Evolutionary conservation across 2,888 invertebrate species (phyloP).

Genomic region (Melipona beecheii): DNA sequence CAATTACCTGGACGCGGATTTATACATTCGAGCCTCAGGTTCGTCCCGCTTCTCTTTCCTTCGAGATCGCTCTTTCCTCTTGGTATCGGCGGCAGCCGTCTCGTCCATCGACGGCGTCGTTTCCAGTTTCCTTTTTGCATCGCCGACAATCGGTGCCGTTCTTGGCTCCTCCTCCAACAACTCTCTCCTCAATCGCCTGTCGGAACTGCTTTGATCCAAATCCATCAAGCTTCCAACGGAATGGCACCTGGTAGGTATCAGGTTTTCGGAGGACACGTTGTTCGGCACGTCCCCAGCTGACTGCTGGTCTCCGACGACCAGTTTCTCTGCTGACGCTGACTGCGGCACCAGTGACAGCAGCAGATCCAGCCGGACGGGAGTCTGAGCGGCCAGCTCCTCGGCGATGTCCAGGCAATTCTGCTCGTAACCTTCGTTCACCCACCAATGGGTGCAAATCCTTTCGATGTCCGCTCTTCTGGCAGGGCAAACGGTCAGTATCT

Average conservation of each 20-base stretch:
- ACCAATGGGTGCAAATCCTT: slow-evolving; percentile 98
- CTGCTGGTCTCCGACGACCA: slow-evolving; percentile 87
- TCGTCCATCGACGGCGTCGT: slow-evolving; percentile 90
- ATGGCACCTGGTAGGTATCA: slow-evolving; percentile 84
- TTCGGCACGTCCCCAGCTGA: slow-evolving; percentile 74
- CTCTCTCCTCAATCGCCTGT: slow-evolving; percentile 90
- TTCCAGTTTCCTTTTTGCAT: slow-evolving; percentile 91
- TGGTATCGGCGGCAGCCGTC: slow-evolving; percentile 78
- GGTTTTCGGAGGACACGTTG: slow-evolving; percentile 78
- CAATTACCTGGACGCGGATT: slow-evolving; percentile 74
- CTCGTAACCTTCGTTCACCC: slow-evolving; percentile 95
- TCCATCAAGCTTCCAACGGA: slow-evolving; percentile 91
- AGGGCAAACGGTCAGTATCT: slow-evolving; percentile 97
- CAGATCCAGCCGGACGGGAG: slow-evolving; percentile 94
- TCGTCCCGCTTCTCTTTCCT: slow-evolving; percentile 78
- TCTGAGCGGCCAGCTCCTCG: slow-evolving; percentile 95
- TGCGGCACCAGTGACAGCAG: slow-evolving; percentile 93
- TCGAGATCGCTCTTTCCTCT: slow-evolving; percentile 87
- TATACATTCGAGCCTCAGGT: slow-evolving; percentile 74
- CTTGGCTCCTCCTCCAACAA: slow-evolving; percentile 86
- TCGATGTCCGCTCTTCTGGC: slow-evolving; percentile 95
- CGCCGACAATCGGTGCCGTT: slow-evolving; percentile 81
- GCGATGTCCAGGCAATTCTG: slow-evolving; percentile 93
- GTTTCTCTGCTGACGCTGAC: slow-evolving; percentile 89
- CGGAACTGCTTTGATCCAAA: slow-evolving; percentile 88